Percentiles rank a stretch among this genome's conserved stretches.
Conservation (phyloP, 2,113 vertebrate genomes). For the Pygathrix nemaeus region DNA sequence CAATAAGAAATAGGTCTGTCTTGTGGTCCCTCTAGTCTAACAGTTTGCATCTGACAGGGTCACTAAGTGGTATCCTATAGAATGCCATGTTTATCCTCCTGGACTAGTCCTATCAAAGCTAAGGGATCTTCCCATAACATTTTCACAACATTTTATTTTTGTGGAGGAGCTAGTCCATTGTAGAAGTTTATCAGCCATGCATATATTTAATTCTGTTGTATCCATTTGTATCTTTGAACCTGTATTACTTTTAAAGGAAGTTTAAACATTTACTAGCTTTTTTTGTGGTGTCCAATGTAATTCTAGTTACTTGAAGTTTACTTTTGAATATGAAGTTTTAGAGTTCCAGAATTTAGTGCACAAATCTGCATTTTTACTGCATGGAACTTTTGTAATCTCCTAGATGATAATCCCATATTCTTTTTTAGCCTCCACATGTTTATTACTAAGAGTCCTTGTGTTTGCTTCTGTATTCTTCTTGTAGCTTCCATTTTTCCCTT, state of each 20-base stretch:
- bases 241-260: constrained; percentile 9
- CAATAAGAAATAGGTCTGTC: background rate
- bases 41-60: background rate
- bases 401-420: background rate
- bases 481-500: constrained; percentile 21
- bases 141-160: background rate
- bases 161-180: background rate
- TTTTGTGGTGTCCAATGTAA: background rate
- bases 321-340: constrained; percentile 40
- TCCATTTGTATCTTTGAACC: background rate
- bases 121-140: background rate
- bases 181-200: background rate
- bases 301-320: constrained; percentile 8
- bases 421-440: background rate
- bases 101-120: background rate
- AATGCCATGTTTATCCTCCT: background rate
- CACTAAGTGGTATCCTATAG: background rate
- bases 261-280: constrained; percentile 12
- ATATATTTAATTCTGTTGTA: background rate
- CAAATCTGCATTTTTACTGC: background rate
- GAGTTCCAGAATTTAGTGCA: background rate
- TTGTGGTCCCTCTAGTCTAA: background rate
- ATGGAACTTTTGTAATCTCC: background rate
- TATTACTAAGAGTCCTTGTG: background rate
- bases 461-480: background rate